Base-by-base conservation (phyloP, 2,113 vertebrate genomes). In the Lichenostomus cassidix region DNA sequence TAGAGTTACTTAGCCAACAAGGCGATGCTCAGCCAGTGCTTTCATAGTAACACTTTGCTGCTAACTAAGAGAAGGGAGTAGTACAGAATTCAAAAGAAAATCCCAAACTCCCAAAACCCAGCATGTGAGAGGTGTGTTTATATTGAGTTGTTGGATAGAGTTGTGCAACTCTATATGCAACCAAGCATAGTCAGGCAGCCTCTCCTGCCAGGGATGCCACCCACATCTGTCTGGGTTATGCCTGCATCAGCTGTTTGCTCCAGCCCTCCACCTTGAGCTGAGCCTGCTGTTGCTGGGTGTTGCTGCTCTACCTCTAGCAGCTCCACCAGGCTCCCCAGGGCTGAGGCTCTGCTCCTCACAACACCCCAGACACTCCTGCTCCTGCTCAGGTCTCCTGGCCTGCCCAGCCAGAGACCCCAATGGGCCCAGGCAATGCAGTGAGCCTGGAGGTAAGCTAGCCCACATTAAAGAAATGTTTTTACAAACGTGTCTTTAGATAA, bases 181-280 rank as follows among this genome's bases (percentile, higher is more conserved):
- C 70, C 63, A 67, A 67, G 69, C 0, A 0, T 12, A 78, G 89
- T 28, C 69, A 90, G 85, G 87, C 89, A 92, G 90, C 70, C 89
- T 80, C 81, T 92, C 31, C 78, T 95, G 94, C 81, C 84, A 75
- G 82, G 44, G 89, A 84, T 93, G 90, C 89, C 84, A 94, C 94
- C 92, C 92, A 89, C 92, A 62, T 70, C 62, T 94, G 84, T 70
- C 92, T 94, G 87, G 89, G 78, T 92, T 89, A 42, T 83, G 94
- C 92, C 92, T 91, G 73, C 92, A 64, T 91, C 94, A 90, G 94
- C 93, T 89, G 22, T 92, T 87, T 90, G 50, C 82, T 56, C 46
- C 79, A 79, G 92, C 93, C 79, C 53, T 88, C 24, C 77, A 78
- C 65, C 73, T 78, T 19, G 2, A 10, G 50, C 80, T 44, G 83